phyloP scores from a whole-genome alignment of 2,888 invertebrate species.

The Danaus chrysippus region DNA sequence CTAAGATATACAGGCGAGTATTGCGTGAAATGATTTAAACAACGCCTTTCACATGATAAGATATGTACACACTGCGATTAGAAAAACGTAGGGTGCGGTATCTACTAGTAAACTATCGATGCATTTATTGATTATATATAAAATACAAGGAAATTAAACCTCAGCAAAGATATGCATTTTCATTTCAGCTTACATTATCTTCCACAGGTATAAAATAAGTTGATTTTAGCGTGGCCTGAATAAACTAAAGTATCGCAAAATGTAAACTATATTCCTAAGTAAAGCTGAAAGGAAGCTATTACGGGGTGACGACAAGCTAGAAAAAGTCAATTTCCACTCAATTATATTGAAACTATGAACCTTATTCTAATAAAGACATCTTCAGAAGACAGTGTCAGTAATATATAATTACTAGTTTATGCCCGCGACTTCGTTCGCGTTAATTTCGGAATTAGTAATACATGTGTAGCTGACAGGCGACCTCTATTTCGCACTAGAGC shows the following conservation, averaged over 20 bases:
- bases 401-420: too few species aligned
- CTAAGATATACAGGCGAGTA: conserved; percentile 6
- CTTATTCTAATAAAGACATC: conserved; percentile 12
- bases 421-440: too few species aligned
- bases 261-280: conserved; percentile 6
- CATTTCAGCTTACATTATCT: too few species aligned
- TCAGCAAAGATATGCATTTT: too few species aligned
- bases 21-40: conserved; percentile 11
- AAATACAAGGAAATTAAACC: too few species aligned
- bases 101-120: not conserved
- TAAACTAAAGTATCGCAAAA: conserved; percentile 2
- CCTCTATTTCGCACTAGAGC: too few species aligned
- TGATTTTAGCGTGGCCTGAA: not conserved
- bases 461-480: too few species aligned
- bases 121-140: not conserved
- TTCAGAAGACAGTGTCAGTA: not conserved
- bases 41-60: conserved; percentile 12
- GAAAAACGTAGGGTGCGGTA: not conserved
- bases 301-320: conserved; percentile 18
- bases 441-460: too few species aligned
- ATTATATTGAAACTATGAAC: conserved; percentile 28
- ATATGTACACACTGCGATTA: conserved; percentile 19
- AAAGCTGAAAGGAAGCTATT: conserved; percentile 27
- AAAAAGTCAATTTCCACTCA: conserved; percentile 29
- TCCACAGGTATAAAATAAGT: too few species aligned